phyloP scores from a whole-genome alignment of 1,140 invertebrate species.

The Druon quercuslanigerum region DNA sequence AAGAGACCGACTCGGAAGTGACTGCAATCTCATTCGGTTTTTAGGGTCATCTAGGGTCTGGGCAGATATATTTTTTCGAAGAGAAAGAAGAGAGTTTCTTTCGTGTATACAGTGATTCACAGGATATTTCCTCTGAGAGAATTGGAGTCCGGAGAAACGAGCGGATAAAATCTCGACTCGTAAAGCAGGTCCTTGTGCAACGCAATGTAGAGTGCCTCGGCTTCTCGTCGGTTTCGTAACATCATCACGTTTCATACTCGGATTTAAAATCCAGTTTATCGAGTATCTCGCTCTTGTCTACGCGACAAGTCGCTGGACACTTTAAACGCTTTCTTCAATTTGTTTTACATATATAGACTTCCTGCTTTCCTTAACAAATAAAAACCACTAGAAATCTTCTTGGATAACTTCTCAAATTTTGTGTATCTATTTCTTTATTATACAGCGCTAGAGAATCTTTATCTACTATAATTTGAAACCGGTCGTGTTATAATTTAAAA shows the following conservation, averaged over 20 bases:
- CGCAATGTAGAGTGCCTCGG: no score
- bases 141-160: slow-evolving; percentile 14
- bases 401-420: no score
- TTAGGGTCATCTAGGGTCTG: slow-evolving; percentile 19
- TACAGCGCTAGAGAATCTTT: no score
- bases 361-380: not conserved
- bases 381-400: not conserved
- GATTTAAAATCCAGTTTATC: slow-evolving; percentile 54
- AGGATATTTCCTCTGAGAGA: slow-evolving; percentile 9
- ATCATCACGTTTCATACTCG: slow-evolving; percentile 49
- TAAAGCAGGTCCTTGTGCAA: slow-evolving; percentile 35
- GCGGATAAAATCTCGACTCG: slow-evolving; percentile 31
- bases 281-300: slow-evolving; percentile 21
- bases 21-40: slow-evolving; percentile 18
- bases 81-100: slow-evolving; percentile 12
- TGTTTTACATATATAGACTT: not conserved
- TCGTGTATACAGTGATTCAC: slow-evolving; percentile 1
- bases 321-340: slow-evolving; percentile 7
- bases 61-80: slow-evolving; percentile 15
- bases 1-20: slow-evolving; percentile 19
- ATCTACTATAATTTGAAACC: no score
- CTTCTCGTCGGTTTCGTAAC: slow-evolving; percentile 36
- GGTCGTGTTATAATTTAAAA: no score
- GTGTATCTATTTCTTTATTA: no score
- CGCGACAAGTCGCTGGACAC: slow-evolving; percentile 14